Base-by-base conservation (phyloP, 2,113 vertebrate genomes). In the Todiramphus chloris region DNA sequence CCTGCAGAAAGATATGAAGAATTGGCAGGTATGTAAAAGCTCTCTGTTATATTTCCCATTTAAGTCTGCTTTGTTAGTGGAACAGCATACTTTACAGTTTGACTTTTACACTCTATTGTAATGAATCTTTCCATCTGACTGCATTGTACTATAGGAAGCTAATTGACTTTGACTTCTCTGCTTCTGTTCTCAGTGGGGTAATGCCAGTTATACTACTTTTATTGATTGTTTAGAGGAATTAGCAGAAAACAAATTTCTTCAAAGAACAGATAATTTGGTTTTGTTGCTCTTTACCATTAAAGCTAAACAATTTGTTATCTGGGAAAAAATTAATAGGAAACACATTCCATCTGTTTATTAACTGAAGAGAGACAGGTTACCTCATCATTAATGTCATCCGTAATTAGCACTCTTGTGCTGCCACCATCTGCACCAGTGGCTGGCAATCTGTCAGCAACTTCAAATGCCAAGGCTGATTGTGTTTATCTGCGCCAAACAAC, bases 121-220 rank as follows among this genome's bases (percentile, higher is more conserved):
- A 94, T 93, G 88, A 94, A 81, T 94, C 67, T 96, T 96, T 91
- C 90, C 60, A 35, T 94, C 82, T 90, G 93, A 95, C 87, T 62
- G 74, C 95, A 89, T 88, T 13, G 1, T 89, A 18, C 90, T 46
- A 13, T n/a, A 89, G 93, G 89, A 87, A 97, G 89, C 75, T 97
- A 98, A 96, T 98, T 97, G 94, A 96, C 94, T 97, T 93, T 97
- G 95, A 96, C 92, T 97, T 80, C 75, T 67, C 85, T 93, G 84
- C 58, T 82, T 87, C 87, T 89, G 31, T 89, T 94, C 97, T 80
- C 96, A 73, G 77, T 96, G 90, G 97, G 97, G 81, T 89, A 68
- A 85, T 72, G 80, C 70, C 64, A 87, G 80, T 75, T 93, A 87
- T 95, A 92, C 96, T 93, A 96, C 82, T 96, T 94, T 91, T 96